phyloP scores from a whole-genome alignment of 2,113 vertebrate species.

The Ailuropoda melanoleuca region DNA sequence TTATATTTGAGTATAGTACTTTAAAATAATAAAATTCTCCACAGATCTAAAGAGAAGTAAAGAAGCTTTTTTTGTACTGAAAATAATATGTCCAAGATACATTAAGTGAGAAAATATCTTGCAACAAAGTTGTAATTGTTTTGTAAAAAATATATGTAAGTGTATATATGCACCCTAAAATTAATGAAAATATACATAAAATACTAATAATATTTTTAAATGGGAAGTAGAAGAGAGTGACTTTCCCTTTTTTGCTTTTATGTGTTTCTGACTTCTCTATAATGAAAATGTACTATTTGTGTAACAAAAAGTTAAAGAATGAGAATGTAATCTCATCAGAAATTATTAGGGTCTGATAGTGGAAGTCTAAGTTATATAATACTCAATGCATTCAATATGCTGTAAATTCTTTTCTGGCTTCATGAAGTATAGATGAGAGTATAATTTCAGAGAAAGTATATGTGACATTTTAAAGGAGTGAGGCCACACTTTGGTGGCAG shows the following conservation, averaged over 20 bases:
- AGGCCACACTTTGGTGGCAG: neutral
- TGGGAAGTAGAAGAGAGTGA: neutral
- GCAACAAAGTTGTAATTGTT: neutral
- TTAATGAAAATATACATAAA: constrained; percentile 17
- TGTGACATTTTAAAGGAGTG: constrained; percentile 4
- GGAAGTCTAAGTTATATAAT: neutral
- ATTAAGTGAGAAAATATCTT: neutral
- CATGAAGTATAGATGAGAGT: neutral
- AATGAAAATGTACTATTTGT: neutral
- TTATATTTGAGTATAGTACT: neutral
- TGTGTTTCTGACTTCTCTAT: constrained; percentile 7
- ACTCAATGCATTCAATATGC: neutral
- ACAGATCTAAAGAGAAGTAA: constrained; percentile 5
- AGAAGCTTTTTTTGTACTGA: neutral
- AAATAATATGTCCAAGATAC: neutral
- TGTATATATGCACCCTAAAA: neutral
- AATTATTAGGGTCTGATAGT: neutral
- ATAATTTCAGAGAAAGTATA: constrained; percentile 14
- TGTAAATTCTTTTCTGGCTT: constrained; percentile 7
- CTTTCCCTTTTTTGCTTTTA: neutral
- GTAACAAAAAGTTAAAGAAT: constrained; percentile 10
- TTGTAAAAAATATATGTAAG: neutral
- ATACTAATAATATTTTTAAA: constrained; percentile 9
- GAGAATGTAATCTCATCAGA: neutral
- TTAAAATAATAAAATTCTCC: constrained; percentile 15